A percentile compares a stretch with the other conserved stretches of the same genome.
Evolutionary conservation across 2,888 invertebrate species (phyloP).

Genomic region (Esperia sulphurella): DNA sequence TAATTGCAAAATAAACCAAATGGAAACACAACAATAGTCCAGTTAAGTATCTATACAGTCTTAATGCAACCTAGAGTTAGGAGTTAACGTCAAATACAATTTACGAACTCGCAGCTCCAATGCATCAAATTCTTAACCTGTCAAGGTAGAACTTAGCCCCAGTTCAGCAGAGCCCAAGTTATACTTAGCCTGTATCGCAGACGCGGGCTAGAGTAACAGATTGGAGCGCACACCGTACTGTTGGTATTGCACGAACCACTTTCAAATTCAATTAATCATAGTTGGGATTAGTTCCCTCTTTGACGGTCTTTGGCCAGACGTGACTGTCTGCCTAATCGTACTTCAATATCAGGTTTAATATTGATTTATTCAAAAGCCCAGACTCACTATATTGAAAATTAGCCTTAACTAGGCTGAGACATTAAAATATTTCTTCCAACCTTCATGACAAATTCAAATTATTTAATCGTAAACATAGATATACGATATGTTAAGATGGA

Average conservation of each 20-base stretch:
- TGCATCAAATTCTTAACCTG: slow-evolving; percentile 38
- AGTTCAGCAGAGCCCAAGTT: slow-evolving; percentile 46
- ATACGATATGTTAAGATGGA: no score
- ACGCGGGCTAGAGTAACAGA: slow-evolving; percentile 59
- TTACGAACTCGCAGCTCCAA: slow-evolving; percentile 13
- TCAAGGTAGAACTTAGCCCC: slow-evolving; percentile 37
- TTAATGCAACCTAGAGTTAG: neutral
- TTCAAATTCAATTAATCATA: slow-evolving; percentile 74
- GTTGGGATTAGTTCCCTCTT: slow-evolving; percentile 70
- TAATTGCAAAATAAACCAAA: no score
- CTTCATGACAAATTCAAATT: no score
- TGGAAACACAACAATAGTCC: no score
- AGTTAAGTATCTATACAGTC: neutral
- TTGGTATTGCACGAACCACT: slow-evolving; percentile 55
- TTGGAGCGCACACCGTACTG: slow-evolving; percentile 29
- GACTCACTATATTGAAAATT: no score
- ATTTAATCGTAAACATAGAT: no score
- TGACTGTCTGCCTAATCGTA: slow-evolving; percentile 46
- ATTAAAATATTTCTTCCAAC: neutral
- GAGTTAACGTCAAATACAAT: slow-evolving; percentile 12
- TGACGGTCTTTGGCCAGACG: slow-evolving; percentile 60
- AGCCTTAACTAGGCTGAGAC: no score
- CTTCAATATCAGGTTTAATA: slow-evolving; percentile 26
- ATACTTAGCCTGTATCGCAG: slow-evolving; percentile 32
- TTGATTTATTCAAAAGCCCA: neutral